Base-by-base conservation (phyloP, 2,113 vertebrate species). In the Dendrocopos noguchii region DNA sequence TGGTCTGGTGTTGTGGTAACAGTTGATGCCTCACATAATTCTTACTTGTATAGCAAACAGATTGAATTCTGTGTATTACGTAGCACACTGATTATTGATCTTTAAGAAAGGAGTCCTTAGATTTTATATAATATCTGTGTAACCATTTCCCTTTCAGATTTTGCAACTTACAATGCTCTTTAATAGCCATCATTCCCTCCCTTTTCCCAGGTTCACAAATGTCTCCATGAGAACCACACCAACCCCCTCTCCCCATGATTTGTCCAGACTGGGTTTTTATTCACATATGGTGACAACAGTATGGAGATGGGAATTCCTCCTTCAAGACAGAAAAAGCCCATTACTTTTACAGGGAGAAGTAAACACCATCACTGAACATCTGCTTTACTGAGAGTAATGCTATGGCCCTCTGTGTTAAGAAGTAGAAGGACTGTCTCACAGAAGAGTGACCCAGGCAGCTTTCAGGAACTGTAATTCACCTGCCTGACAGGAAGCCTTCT, bases 211-310 rank as follows among this genome's bases (percentile, higher is more conserved):
- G 13, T 36, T 63, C 16, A 52, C 47, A 64, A 7, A 63, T 28
- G 9, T 33, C 24, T 79, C 24, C 36, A 71, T 33, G 24, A 84
- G 8, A 46, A 19, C 10, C 2, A 1, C 34, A 44, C 3, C 3
- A 3, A 7, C 2, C 7, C 2, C 4, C 8, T 21, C 4, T 56
- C 27, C n/a, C 36, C 2, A 0, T 75, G 47, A 29, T 61, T 84
- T 83, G 25, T 63, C 33, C 36, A 55, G 22, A 7, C 24, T 52
- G 36, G 15, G 20, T 67, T 66, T 64, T 74, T 74, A 12, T 71
- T 74, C 34, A 60, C 4, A 6, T 67, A 9, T 24, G 8, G n/a
- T 57, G 18, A 87, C 29, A 64, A 55, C 4, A 4, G 2, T 50
- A 64, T 56, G 57, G 17, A 80, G 46, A 47, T 57, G 9, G 9